Base-by-base conservation (phyloP, 92 coral and sea anemone species). In the Pocillopora grandis region DNA sequence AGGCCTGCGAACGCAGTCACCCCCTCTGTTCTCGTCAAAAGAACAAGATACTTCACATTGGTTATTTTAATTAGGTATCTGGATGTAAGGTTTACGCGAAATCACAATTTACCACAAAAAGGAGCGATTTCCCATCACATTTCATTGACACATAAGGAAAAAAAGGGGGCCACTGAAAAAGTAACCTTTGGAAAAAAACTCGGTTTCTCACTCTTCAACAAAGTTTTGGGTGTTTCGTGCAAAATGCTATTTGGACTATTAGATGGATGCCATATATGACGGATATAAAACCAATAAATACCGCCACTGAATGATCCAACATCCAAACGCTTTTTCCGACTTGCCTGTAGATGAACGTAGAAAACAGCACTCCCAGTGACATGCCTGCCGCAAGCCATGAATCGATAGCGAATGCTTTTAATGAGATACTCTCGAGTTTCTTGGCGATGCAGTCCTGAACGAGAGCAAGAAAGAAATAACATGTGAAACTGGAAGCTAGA, bases 301-400 rank as follows among this genome's bases (percentile, higher is more conserved):
- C 56, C 9, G 95, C 98, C 17, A 94, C 87, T 1, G 87, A 80
- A 73, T 94, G 98, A 64, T 94, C 98, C 71, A 91, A 74, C 76
- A 90, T 89, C 98, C 98, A 94, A 33, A 89, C 75, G 12, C 55
- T 36, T 19, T 20, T 71, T 64, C 86, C 89, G 5, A 31, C 67
- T 63, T 82, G 61, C 67, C 92, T 90, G 85, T 91, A 93, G 17
- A 93, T 78, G 63, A 72, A 89, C 18, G 97, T 93, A 0, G 97
- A 89, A 42, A 77, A 58, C 1, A 86, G 70, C 42, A 93, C 92
- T 2, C 97, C 97, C 10, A 91, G 8, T 0, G 97, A 91, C 95
- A 93, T 85, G 10, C 89, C 87, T 0, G 95, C 91, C 12, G 97
- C 95, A 15, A 93, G 64, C 62, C 81, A 91, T n/a, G 90, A 89